Percentiles rank a stretch among this genome's conserved stretches.
phyloP scores from a whole-genome alignment of 2,113 vertebrate genomes.

The Lepus europaeus region DNA sequence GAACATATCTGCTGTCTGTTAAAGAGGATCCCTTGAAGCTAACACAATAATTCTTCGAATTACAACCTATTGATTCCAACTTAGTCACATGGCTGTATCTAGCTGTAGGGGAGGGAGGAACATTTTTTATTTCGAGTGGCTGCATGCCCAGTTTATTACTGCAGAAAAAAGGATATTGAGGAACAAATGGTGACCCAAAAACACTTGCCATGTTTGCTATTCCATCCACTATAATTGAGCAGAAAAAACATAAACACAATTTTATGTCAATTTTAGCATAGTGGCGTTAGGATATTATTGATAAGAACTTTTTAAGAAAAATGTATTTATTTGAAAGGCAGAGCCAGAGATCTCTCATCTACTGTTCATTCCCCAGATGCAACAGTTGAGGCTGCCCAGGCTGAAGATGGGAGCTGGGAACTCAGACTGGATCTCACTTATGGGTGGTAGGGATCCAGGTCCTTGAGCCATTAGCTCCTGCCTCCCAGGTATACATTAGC shows the following conservation, averaged over 20 bases:
- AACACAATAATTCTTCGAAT: not conserved
- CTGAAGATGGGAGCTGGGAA: too few relatives aligned
- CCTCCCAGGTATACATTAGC: too few relatives aligned
- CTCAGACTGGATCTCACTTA: too few relatives aligned
- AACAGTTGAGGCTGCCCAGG: too few relatives aligned
- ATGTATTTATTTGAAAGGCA: too few relatives aligned
- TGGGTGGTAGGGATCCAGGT: too few relatives aligned
- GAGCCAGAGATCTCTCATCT: too few relatives aligned
- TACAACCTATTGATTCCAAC: not conserved
- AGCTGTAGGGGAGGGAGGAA: not conserved
- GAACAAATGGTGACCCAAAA: not conserved
- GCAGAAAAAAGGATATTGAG: not conserved
- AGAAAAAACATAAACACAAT: not conserved
- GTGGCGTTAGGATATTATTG: constrained; percentile 17
- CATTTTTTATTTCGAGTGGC: constrained; percentile 12
- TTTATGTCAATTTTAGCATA: constrained; percentile 42
- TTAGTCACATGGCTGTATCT: not conserved
- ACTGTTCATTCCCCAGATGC: too few relatives aligned
- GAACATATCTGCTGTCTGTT: not conserved
- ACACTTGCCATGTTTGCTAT: not conserved
- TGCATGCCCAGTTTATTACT: not conserved
- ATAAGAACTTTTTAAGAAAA: constrained; percentile 21
- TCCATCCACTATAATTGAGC: not conserved
- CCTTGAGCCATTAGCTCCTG: too few relatives aligned
- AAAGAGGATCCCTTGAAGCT: constrained; percentile 22